Conservation (phyloP, 2,797 vertebrate genomes). For the Acipenser transmontanus region DNA sequence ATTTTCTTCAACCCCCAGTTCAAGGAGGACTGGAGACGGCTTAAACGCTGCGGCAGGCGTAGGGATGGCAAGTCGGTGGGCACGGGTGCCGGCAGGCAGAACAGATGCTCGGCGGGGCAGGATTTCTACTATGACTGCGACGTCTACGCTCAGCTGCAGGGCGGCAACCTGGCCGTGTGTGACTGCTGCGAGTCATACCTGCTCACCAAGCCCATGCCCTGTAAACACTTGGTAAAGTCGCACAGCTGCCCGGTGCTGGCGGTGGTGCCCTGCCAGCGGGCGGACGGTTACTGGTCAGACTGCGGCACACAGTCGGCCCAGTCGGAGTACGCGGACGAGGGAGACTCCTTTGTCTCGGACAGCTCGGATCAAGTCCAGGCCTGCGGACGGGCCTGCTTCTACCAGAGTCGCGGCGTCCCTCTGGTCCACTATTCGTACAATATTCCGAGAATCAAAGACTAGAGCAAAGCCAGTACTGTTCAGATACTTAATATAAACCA, state of each 20-base stretch:
- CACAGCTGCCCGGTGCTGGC: slow-evolving; percentile 87
- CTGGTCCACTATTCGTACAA: slow-evolving; percentile 90
- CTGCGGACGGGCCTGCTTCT: slow-evolving; percentile 90
- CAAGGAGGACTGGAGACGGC: slow-evolving; percentile 86
- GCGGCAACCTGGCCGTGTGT: slow-evolving; percentile 67
- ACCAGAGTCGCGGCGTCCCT: slow-evolving; percentile 87
- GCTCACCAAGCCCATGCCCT: slow-evolving; percentile 70
- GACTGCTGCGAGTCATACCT: slow-evolving; percentile 82
- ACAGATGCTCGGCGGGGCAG: slow-evolving; percentile 47
- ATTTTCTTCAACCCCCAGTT: slow-evolving; percentile 94
- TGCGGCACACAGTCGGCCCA: slow-evolving; percentile 81
- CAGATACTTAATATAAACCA: slow-evolving; percentile 33
- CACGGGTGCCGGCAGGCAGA: slow-evolving; percentile 45
- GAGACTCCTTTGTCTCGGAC: slow-evolving; percentile 92
- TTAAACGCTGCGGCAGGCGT: slow-evolving; percentile 50
- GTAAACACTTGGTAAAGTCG: slow-evolving; percentile 91
- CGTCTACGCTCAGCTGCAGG: slow-evolving; percentile 73
- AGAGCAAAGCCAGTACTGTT: slow-evolving; percentile 29
- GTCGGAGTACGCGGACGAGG: slow-evolving; percentile 89
- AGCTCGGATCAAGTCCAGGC: slow-evolving; percentile 95
- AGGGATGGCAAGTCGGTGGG: slow-evolving; percentile 35
- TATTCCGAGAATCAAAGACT: slow-evolving; percentile 83
- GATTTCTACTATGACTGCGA: slow-evolving; percentile 80
- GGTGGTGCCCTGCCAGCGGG: slow-evolving; percentile 63
- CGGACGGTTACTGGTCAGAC: slow-evolving; percentile 82